Conservation (phyloP, 1,140 invertebrate species). For the Ceratina japonica region DNA sequence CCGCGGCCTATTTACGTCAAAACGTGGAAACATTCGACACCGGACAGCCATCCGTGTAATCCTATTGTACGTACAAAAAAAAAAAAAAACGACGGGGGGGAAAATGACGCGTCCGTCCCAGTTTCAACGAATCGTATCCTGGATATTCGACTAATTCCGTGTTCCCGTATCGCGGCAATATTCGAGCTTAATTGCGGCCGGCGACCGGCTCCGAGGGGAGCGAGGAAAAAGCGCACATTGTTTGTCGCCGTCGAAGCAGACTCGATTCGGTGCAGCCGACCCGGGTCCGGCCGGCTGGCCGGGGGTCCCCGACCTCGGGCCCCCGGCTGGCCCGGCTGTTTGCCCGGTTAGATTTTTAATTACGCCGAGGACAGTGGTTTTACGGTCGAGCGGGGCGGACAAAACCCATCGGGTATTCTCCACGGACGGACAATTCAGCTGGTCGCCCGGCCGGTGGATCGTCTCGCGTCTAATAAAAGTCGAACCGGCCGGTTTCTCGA, state of each 20-base stretch:
- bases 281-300: background rate
- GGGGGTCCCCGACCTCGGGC: no score
- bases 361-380: conserved; percentile 55
- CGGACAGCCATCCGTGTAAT: background rate
- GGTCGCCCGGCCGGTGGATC: conserved; percentile 42
- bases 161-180: conserved; percentile 35
- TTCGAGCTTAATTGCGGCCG: conserved; percentile 39
- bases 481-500: conserved; percentile 46
- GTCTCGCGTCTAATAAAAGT: conserved; percentile 61
- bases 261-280: conserved; percentile 24
- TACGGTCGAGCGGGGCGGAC: conserved; percentile 37
- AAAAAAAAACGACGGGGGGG: background rate
- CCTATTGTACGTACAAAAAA: background rate
- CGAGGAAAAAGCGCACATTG: conserved; percentile 14
- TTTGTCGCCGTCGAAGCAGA: conserved; percentile 32
- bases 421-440: conserved; percentile 51
- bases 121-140: conserved; percentile 19
- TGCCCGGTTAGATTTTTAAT: conserved; percentile 58
- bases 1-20: conserved; percentile 2
- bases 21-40: background rate
- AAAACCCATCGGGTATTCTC: conserved; percentile 37
- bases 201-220: background rate
- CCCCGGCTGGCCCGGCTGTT: background rate
- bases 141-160: conserved; percentile 40
- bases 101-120: conserved; percentile 4